A percentile compares a stretch with the other conserved stretches of the same genome.
These are phyloP conservation scores for Idris sp. DNA, from an alignment of 1,140 invertebrate genomes.

Conservation along the genomic window DNA sequence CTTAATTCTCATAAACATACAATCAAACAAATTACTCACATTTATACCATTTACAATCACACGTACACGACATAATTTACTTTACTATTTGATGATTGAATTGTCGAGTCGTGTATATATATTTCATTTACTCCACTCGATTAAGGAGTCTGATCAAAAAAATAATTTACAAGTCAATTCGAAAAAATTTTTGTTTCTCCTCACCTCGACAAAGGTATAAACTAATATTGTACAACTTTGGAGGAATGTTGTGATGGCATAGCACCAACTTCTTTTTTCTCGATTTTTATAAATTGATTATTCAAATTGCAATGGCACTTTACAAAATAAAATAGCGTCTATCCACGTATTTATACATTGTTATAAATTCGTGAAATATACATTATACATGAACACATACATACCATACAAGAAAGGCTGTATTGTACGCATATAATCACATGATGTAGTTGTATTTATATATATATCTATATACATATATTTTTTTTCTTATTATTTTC, in stretches of 20 bases:
- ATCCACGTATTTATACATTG: conserved; percentile 67
- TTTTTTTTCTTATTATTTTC: conserved; percentile 62
- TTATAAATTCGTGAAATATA: conserved; percentile 50
- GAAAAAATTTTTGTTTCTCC: conserved; percentile 60
- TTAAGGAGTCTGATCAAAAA: conserved; percentile 58
- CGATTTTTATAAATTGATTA: conserved; percentile 73
- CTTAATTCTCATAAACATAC: conserved; percentile 40
- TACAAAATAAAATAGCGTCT: conserved; percentile 77
- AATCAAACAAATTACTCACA: conserved; percentile 22
- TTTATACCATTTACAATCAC: conserved; percentile 62
- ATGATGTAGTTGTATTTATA: conserved; percentile 51
- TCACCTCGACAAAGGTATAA: conserved; percentile 73
- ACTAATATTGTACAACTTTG: conserved; percentile 79
- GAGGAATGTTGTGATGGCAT: conserved; percentile 79
- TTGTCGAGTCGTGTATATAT: conserved; percentile 57
- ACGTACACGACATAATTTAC: conserved; percentile 56
- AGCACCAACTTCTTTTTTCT: conserved; percentile 75
- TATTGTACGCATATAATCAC: conserved; percentile 42
- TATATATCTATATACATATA: conserved; percentile 63
- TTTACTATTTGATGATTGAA: conserved; percentile 62
- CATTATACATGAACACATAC: conserved; percentile 21
- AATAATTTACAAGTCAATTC: conserved; percentile 73
- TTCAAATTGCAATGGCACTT: conserved; percentile 78
- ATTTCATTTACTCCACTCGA: conserved; percentile 39
- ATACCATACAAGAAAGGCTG: neutral